phyloP scores from a whole-genome alignment of 2,113 vertebrate genomes.

The Cinclus mexicanus region DNA sequence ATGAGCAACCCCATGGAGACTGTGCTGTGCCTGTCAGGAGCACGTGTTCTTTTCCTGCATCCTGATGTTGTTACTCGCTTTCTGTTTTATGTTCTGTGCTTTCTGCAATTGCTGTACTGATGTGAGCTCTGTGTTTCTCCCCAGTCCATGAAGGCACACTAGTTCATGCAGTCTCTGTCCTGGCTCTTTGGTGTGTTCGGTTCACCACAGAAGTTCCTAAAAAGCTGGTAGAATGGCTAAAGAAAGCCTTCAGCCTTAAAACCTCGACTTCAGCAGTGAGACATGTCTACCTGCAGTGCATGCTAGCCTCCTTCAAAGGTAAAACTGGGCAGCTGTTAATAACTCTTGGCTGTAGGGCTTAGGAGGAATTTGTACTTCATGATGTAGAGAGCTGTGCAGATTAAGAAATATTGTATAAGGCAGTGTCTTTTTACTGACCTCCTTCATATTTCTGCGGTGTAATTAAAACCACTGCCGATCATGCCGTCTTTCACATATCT shows the following conservation, averaged over 20 bases:
- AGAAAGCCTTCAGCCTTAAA: conserved; percentile 94
- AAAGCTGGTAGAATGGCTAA: conserved; percentile 89
- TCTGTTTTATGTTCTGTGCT: not conserved
- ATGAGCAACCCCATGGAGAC: not conserved
- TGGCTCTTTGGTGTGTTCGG: conserved; percentile 90
- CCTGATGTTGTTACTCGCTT: not conserved
- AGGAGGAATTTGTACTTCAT: not conserved
- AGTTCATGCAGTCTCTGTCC: conserved; percentile 88
- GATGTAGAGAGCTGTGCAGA: not conserved
- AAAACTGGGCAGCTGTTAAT: not conserved
- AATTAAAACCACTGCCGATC: not conserved
- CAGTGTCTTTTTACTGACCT: not conserved
- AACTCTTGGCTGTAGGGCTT: not conserved
- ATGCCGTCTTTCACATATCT: not conserved
- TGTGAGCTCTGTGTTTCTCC: not conserved
- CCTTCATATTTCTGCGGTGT: not conserved
- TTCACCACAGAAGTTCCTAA: conserved; percentile 87
- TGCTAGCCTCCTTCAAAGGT: conserved; percentile 94
- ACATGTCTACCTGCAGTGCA: conserved; percentile 92
- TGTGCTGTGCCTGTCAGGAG: not conserved
- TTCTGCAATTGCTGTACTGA: not conserved
- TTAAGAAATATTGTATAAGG: not conserved
- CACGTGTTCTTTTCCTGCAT: not conserved
- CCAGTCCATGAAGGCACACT: conserved; percentile 93
- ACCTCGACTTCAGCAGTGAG: conserved; percentile 90